Base-by-base conservation (phyloP, 2,113 vertebrate species). In the Odobenus rosmarus region DNA sequence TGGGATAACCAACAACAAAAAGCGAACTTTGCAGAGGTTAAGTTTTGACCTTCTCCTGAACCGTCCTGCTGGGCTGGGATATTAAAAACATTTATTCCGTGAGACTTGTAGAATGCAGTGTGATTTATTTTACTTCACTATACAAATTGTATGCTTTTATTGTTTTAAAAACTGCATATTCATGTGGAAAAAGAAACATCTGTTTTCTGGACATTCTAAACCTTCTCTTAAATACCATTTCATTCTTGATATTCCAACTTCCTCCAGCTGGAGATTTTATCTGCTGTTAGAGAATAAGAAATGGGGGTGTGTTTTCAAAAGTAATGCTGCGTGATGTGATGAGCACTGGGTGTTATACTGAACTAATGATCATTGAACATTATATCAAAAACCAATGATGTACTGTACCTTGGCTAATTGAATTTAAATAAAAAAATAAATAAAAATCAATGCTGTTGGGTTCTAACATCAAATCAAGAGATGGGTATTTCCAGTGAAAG, bases 71-170 rank as follows among this genome's bases (percentile, higher is more conserved):
- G 42, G 53, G 97, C 80, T 96, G 42, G 18, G 97, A 53, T 15
- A 59, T 79, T 93, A 80, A 33, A 96, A 93, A 85, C 71, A 81
- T n/a, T 39, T 1, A 39, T 76, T 90, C 86, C 28, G 36, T 36
- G 19, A 84, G 24, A 59, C 16, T 64, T 11, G 42, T 76, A n/a
- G 79, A 85, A 86, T 62, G 77, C 16, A 46, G 1, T 81, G 88
- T 94, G 61, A 96, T 79, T 93, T 92, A 76, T 79, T 95, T 57
- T 82, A 77, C 85, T 96, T 97, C 62, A 39, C 21, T 88, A 10
- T 42, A 85, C 62, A 55, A 81, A 62, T 33, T 9, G 46, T 95
- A 72, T 71, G 64, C 9, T 18, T 93, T 55, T 64, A 53, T 7
- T 87, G 36, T 86, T 77, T n/a, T 23, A 4, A 88, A 80, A 83